Conservation (phyloP, 2,797 vertebrate genomes). For the Danio albolineatus region DNA sequence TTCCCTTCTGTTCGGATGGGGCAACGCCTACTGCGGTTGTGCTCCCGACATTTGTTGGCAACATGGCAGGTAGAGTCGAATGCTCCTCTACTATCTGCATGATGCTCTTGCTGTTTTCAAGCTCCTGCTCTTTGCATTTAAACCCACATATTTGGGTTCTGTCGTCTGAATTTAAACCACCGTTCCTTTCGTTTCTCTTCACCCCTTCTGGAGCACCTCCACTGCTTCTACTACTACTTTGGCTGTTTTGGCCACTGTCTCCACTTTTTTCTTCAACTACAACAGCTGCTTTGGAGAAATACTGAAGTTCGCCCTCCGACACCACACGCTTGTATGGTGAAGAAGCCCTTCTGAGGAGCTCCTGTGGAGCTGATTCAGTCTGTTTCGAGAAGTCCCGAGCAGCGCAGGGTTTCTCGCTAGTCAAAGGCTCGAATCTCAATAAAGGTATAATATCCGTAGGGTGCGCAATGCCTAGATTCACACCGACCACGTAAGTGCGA, state of each 20-base stretch:
- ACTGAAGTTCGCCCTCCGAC: conserved; percentile 11
- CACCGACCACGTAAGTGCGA: conserved; percentile 89
- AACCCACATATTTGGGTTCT: conserved; percentile 87
- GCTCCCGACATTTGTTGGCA: conserved; percentile 88
- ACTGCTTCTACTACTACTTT: conserved; percentile 28
- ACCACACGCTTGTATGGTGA: conserved; percentile 64
- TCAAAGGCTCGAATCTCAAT: conserved; percentile 81
- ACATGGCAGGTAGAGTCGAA: conserved; percentile 89
- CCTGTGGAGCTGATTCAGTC: conserved; percentile 75
- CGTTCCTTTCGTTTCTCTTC: conserved; percentile 59
- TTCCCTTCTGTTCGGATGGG: conserved; percentile 79
- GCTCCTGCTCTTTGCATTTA: conserved; percentile 86
- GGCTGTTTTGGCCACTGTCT: conserved; percentile 59
- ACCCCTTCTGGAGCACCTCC: conserved; percentile 7
- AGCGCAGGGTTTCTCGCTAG: conserved; percentile 74
- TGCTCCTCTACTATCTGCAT: conserved; percentile 98
- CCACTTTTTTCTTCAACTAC: conserved; percentile 57
- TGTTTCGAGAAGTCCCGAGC: conserved; percentile 80
- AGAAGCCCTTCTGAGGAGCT: conserved; percentile 41
- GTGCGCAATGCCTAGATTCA: conserved; percentile 89
- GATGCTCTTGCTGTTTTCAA: conserved; percentile 79
- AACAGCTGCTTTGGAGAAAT: background rate
- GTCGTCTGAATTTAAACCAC: conserved; percentile 74
- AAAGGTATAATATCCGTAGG: conserved; percentile 83
- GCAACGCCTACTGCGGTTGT: conserved; percentile 74